Evolutionary conservation across 2,888 invertebrate genomes (phyloP).

Genomic region (Patella depressa): DNA sequence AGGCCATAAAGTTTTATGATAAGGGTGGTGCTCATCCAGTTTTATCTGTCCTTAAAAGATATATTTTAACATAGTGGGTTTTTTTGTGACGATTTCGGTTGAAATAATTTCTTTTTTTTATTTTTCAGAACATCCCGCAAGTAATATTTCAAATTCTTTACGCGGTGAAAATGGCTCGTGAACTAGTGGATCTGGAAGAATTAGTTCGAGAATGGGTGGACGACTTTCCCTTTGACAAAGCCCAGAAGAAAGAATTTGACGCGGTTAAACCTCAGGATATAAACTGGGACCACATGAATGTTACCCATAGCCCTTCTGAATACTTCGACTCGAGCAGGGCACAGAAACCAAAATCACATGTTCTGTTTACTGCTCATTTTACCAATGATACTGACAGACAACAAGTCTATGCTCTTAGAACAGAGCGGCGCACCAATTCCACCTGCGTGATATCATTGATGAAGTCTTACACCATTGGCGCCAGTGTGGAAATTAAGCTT

Average conservation of each 20-base stretch:
- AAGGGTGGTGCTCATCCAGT: no score
- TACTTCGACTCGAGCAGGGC: constrained; percentile 54
- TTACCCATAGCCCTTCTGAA: constrained; percentile 64
- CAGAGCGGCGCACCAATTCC: constrained; percentile 68
- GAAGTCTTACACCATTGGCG: constrained; percentile 58
- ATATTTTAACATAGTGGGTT: no score
- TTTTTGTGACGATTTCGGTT: no score
- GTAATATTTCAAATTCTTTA: no score
- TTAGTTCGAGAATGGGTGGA: constrained; percentile 52
- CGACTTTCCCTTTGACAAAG: constrained; percentile 53
- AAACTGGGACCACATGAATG: constrained; percentile 67
- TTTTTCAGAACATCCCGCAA: no score
- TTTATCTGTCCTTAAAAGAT: no score
- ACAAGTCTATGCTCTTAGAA: constrained; percentile 69
- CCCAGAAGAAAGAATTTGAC: constrained; percentile 52
- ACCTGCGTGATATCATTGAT: constrained; percentile 65
- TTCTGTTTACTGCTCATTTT: constrained; percentile 67
- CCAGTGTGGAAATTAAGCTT: constrained; percentile 62
- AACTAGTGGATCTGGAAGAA: constrained; percentile 55
- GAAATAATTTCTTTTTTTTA: no score
- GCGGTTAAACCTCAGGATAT: constrained; percentile 65
- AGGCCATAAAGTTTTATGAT: no score
- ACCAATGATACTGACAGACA: constrained; percentile 67
- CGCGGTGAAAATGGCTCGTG: constrained; percentile 43
- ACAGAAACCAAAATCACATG: constrained; percentile 55